These are phyloP conservation scores for Popillia japonica DNA, from an alignment of 1,140 invertebrate species.

Conservation along the genomic window DNA sequence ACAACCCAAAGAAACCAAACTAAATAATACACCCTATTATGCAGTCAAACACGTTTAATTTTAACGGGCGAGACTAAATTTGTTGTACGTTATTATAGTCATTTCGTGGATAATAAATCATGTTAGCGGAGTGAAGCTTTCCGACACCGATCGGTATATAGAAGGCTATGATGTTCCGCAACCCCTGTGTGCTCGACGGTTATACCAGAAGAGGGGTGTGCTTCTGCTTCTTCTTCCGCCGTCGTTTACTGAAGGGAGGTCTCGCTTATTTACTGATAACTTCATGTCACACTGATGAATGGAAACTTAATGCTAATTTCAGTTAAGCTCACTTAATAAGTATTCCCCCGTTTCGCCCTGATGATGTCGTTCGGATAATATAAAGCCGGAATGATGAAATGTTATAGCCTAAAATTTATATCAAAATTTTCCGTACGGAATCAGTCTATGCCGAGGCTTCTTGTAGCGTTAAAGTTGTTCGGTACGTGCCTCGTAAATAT, in stretches of 20 bases:
- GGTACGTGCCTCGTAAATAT: conserved; percentile 55
- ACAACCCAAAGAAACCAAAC: too few relatives aligned
- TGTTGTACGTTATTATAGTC: conserved; percentile 38
- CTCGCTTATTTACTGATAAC: conserved; percentile 58
- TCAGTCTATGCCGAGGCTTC: background rate
- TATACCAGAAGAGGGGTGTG: background rate
- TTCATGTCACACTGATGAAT: conserved; percentile 58
- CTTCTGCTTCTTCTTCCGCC: background rate
- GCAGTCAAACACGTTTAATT: too few relatives aligned
- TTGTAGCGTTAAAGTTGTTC: background rate
- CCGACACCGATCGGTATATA: too few relatives aligned
- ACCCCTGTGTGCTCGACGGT: background rate
- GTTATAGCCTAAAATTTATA: too few relatives aligned
- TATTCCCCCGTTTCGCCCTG: conserved; percentile 36
- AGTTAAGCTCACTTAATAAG: conserved; percentile 42
- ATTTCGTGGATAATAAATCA: conserved; percentile 52
- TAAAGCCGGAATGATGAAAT: too few relatives aligned
- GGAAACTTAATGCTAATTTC: conserved; percentile 59
- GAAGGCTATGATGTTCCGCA: background rate
- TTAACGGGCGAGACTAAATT: conserved; percentile 17
- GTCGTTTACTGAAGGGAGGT: conserved; percentile 41
- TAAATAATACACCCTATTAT: too few relatives aligned
- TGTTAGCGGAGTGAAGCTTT: conserved; percentile 36
- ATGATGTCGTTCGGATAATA: too few relatives aligned
- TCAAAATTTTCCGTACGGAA: background rate